Evolutionary conservation across 1,140 invertebrate species (phyloP), one percentile per base, ranked within the genome.

Genomic region (Leptinotarsa lineolata): DNA sequence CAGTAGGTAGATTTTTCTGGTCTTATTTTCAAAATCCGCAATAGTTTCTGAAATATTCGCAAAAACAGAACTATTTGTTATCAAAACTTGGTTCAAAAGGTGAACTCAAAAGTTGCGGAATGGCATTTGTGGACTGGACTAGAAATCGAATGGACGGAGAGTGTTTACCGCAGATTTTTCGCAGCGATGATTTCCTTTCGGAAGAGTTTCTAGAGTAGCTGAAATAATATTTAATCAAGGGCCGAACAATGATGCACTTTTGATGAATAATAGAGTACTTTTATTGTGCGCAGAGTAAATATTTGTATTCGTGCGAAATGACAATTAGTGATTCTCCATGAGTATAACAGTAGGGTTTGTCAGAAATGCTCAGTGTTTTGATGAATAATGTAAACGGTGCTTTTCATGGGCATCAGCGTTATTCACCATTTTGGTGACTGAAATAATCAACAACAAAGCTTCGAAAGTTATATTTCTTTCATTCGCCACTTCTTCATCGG

Each of bases 171-270:
- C 48, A 54, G 48, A 54, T 54, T 54, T 54, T 54, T 54, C 48
- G 4, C 48, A 18, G 15, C 15, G 15, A n/a, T 54, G n/a, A n/a
- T 54, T 54, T 54, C 13, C 48, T 54, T 54, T 54, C 48, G 48
- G 6, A 54, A 8, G 15, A 54, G 48, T n/a, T 54, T 54, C 16
- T 16, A 18, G 22, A 66, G 64, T 66, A 6, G 64, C 30, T 66
- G 64, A 44, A 66, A 66, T 66, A 66, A 66, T 66, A 66, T 66
- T 46, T 66, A 46, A 66, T 66, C 64, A 66, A 66, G 64, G 39
- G 2, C 22, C 22, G 39, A 66, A 66, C 30, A 66, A 64, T 39
- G 64, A 66, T 66, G 64, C 64, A 66, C 64, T 66, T 66, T 66
- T 66, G 64, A 66, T 66, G 15, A 30, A 46, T 66, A 66, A 66